These are phyloP conservation scores for Aelia acuminata DNA, from an alignment of 2,888 invertebrate genomes.

Conservation along the genomic window DNA sequence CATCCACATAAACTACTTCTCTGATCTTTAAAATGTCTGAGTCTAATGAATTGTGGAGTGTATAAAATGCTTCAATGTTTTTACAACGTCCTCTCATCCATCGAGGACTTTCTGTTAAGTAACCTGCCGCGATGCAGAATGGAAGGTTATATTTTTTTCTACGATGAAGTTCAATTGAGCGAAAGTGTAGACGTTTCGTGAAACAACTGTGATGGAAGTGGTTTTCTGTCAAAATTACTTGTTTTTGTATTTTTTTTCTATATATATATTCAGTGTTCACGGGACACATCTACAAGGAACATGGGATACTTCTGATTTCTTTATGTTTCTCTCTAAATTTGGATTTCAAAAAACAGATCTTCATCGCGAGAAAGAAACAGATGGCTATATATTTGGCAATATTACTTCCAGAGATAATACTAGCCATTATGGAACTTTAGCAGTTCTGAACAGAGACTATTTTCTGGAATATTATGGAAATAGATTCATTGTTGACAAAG, in stretches of 20 bases:
- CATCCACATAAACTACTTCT: neutral
- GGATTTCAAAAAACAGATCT: conserved; percentile 96
- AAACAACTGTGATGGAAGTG: neutral
- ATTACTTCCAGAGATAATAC: conserved; percentile 82
- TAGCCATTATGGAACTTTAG: conserved; percentile 82
- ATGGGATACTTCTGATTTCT: conserved; percentile 81
- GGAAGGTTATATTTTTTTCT: conserved; percentile 3
- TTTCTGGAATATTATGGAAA: conserved; percentile 93
- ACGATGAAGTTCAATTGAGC: neutral
- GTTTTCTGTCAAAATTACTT: neutral
- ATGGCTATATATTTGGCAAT: conserved; percentile 97
- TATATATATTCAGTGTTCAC: conserved; percentile 28
- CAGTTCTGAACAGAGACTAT: conserved; percentile 89
- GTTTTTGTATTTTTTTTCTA: conserved; percentile 6
- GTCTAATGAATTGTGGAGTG: neutral
- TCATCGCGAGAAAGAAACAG: conserved; percentile 86
- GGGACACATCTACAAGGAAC: conserved; percentile 75
- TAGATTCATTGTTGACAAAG: conserved; percentile 76
- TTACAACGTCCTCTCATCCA: neutral
- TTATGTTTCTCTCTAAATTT: conserved; percentile 93
- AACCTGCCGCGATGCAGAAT: neutral
- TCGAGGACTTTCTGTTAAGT: neutral
- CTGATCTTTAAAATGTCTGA: neutral
- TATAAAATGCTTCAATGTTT: neutral
- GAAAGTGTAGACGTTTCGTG: conserved; percentile 6